Base-by-base conservation (phyloP, 1,140 invertebrate species). In the Lanistes nyassanus region DNA sequence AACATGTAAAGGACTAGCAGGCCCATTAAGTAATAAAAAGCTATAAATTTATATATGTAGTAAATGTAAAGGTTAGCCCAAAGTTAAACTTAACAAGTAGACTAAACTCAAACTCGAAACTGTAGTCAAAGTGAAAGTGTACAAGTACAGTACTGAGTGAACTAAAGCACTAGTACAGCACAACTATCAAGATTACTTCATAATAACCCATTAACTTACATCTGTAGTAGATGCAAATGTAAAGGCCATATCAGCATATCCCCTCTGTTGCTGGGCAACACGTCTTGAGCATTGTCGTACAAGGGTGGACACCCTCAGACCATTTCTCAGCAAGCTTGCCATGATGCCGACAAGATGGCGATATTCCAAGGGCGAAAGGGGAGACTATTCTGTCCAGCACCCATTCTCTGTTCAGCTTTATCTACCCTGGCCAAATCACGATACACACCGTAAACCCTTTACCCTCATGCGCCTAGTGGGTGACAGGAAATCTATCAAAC, bases 161-260 rank as follows among this genome's bases (percentile, higher is more conserved):
- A 11, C 11, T 36, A 71, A 6, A 37, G n/a, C n/a, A 16, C 21
- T 51, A 11, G 31, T 26, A 23, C 6, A 47, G 53, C 1, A 36
- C 37, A 37, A 60, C 53, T 21, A 34, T 37, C 58, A 36, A 36
- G 56, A 34, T 16, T 19, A n/a, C n/a, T n/a, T 29, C 23, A n/a
- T 60, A 47, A 36, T 19, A 42, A 72, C 2, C 23, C 39, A 29
- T 19, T 39, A 29, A 78, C 85, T 80, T 79, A 85, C 85, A 64
- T 82, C 80, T 56, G 77, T 75, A 37, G 85, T 82, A 21, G 81
- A 82, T 19, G 83, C 81, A 75, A 86, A 83, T 34, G 85, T 85
- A 36, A 86, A 83, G 31, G 80, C 66, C 83, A 86, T 82, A 53
- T 85, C 81, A 34, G 81, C 77, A 77, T 84, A 80, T 34, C 75